Percentiles rank a stretch among this genome's conserved stretches.
Evolutionary conservation across 2,113 vertebrate species (phyloP).

Genomic region (Pungitius pungitius): DNA sequence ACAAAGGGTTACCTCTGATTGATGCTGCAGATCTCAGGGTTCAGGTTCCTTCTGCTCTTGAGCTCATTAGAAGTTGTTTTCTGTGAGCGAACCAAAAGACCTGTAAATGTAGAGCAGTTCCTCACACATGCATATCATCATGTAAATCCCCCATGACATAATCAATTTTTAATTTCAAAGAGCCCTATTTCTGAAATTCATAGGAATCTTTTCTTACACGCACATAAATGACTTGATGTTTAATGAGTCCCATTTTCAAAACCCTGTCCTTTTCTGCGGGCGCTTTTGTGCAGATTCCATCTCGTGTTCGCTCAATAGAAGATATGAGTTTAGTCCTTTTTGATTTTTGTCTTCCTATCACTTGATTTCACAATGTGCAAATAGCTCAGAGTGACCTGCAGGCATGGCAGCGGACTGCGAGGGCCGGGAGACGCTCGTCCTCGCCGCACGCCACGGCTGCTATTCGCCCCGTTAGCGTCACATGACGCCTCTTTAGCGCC

Average conservation of each 20-base stretch:
- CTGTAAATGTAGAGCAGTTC: constrained; percentile 37
- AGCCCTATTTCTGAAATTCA: constrained; percentile 46
- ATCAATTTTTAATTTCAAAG: constrained; percentile 62
- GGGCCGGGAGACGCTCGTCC: constrained; percentile 26
- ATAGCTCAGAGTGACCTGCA: constrained; percentile 47
- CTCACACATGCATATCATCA: constrained; percentile 45
- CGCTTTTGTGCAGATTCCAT: constrained; percentile 39
- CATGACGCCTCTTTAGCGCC: neutral
- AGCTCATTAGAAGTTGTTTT: constrained; percentile 53
- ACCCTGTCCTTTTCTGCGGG: constrained; percentile 41
- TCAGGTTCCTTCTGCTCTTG: constrained; percentile 43
- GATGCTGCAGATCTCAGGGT: constrained; percentile 31
- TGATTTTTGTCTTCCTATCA: constrained; percentile 39
- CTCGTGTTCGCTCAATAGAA: constrained; percentile 24
- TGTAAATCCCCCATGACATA: constrained; percentile 49
- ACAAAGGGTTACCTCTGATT: constrained; percentile 47
- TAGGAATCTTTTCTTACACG: constrained; percentile 11
- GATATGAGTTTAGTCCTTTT: constrained; percentile 52
- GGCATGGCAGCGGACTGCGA: constrained; percentile 41
- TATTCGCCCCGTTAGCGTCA: constrained; percentile 22
- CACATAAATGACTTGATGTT: constrained; percentile 31
- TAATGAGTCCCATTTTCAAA: constrained; percentile 58
- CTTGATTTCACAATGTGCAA: constrained; percentile 63
- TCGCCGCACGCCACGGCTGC: constrained; percentile 41
- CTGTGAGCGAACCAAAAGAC: constrained; percentile 31